Base-by-base conservation (phyloP, 2,888 invertebrate genomes). In the Frankliniella fusca region DNA sequence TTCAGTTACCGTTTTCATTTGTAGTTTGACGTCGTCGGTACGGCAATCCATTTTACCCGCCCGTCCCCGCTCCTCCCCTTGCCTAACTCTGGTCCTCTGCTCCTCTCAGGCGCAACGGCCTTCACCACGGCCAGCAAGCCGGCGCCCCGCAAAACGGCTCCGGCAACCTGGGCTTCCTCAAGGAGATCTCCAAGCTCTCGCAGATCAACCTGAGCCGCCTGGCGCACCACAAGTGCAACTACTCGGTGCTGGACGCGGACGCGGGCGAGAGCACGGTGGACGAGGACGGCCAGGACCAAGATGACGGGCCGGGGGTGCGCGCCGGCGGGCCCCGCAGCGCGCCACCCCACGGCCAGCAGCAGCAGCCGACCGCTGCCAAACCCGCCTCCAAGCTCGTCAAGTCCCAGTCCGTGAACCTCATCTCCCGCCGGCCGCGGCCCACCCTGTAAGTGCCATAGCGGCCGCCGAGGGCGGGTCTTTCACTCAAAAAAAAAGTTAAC, bases 171-270 rank as follows among this genome's bases (percentile, higher is more conserved):
- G 83, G 83, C 84, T 90, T 93, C 84, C 89, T 93, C 81, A 90
- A 90, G 80, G 93, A 94, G 87, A 92, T 94, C 84, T 91, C 93
- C 48, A 92, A 93, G 86, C 88, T 94, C n/a, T 93, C 93, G 3
- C 91, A 93, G 85, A 90, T 93, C 85, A 93, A 93, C 87, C 88
- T 93, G 82, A 91, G 93, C 0, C 90, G 93, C 82, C 88, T 92
- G 81, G 92, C 92, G 84, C 90, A 90, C 84, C 85, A 85, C 88
- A 92, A 93, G 86, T 93, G 94, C 87, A 93, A 92, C 85, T 94
- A 94, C 88, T 92, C 91, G 83, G 93, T 92, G 82, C 89, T 94
- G 65, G 92, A 90, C 85, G 70, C 87, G 15, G 87, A 86, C 82
- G 81, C 23, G 20, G 81, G 80, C 12, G 80, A 81, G 70, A 20